These are phyloP conservation scores for Leptonema lineaticorne DNA, from an alignment of 1,140 invertebrate genomes.

Conservation along the genomic window DNA sequence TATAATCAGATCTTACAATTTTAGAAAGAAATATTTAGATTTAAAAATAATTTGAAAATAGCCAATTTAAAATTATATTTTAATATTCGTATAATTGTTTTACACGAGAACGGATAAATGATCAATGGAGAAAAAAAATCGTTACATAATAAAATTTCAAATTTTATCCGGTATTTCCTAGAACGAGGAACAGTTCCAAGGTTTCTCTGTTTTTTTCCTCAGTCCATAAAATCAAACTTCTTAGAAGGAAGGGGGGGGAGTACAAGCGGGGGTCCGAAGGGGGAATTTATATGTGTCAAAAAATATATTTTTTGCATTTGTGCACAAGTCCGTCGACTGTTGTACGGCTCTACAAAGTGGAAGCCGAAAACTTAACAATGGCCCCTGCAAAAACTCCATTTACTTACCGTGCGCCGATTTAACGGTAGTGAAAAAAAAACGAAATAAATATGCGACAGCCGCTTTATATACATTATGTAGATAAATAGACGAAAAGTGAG, in stretches of 20 bases:
- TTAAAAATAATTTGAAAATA: too few species aligned
- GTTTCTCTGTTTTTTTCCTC: background rate
- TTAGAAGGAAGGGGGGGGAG: too few species aligned
- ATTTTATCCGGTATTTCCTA: background rate
- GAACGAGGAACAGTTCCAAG: background rate
- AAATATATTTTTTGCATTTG: background rate
- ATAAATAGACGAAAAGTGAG: too few species aligned
- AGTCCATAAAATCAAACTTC: too few species aligned
- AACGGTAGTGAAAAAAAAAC: background rate
- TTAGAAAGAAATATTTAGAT: too few species aligned
- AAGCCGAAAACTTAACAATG: background rate
- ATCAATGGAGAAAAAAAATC: background rate
- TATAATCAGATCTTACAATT: too few species aligned
- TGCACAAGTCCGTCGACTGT: background rate
- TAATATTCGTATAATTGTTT: background rate
- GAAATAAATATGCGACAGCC: background rate
- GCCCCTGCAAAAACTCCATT: background rate
- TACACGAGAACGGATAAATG: background rate
- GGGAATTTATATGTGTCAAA: too few species aligned
- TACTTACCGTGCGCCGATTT: background rate
- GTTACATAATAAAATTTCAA: background rate
- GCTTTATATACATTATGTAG: background rate
- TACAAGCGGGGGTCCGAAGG: too few species aligned
- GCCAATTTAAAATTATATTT: too few species aligned
- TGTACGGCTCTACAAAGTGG: background rate